A percentile compares a stretch with the other conserved stretches of the same genome.
Evolutionary conservation across 2,113 vertebrate species (phyloP).

Genomic region (Pluvialis apricaria): DNA sequence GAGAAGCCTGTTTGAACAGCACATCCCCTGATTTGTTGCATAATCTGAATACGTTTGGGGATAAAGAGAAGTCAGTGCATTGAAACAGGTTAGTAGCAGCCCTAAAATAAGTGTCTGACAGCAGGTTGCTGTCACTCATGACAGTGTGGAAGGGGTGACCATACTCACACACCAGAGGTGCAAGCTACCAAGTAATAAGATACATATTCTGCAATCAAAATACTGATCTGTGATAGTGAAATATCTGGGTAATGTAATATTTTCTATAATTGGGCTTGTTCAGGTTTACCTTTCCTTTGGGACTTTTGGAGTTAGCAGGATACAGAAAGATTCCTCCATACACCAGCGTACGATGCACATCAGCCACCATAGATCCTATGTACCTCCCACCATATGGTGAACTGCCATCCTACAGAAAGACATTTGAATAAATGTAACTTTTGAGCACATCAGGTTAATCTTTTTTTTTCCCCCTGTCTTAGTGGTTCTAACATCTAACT

Average conservation of each 20-base stretch:
- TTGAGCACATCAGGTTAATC: background rate
- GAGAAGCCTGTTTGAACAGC: background rate
- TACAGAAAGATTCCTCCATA: constrained; percentile 97
- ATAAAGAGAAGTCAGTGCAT: background rate
- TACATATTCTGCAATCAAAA: background rate
- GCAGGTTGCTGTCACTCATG: background rate
- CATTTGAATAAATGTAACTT: background rate
- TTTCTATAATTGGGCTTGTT: background rate
- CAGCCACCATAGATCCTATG: constrained; percentile 96
- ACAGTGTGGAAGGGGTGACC: accelerated
- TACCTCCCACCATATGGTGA: constrained; percentile 88
- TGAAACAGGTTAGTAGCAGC: background rate
- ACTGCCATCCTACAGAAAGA: constrained; percentile 81
- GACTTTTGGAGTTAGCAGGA: constrained; percentile 89
- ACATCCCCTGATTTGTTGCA: background rate
- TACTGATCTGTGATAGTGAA: background rate
- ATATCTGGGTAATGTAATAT: background rate
- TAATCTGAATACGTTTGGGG: background rate
- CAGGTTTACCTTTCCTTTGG: constrained; percentile 88
- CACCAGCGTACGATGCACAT: constrained; percentile 93
- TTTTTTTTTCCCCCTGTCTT: background rate
- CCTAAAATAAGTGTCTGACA: background rate
- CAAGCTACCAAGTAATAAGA: background rate
- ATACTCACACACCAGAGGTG: background rate
- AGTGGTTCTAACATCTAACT: background rate